phyloP scores from a whole-genome alignment of 2,113 vertebrate genomes.

The Sciurus niger region DNA sequence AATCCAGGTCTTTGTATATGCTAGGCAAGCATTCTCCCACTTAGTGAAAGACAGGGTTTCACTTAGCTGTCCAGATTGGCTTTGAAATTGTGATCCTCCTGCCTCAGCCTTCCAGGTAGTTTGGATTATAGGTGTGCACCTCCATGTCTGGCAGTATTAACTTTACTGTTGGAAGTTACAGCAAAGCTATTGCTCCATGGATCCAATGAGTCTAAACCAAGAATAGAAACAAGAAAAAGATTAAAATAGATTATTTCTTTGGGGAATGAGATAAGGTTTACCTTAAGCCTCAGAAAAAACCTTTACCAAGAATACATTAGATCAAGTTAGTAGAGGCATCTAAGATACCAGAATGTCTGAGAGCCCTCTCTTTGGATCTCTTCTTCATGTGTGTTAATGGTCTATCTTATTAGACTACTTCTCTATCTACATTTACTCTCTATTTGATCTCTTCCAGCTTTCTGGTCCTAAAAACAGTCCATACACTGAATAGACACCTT shows the following conservation, averaged over 20 bases:
- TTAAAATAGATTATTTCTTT: conserved; percentile 51
- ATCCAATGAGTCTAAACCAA: conserved; percentile 15
- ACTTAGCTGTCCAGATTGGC: too few species aligned
- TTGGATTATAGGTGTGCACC: too few species aligned
- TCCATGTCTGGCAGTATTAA: too few species aligned
- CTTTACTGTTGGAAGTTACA: too few species aligned
- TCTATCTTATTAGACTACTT: background rate
- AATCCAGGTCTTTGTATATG: too few species aligned
- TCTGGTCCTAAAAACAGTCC: background rate
- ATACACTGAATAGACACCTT: background rate
- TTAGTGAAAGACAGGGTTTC: too few species aligned
- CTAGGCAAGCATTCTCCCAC: too few species aligned
- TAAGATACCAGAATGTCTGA: background rate
- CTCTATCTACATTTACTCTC: background rate
- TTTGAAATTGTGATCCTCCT: too few species aligned
- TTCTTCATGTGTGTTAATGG: background rate
- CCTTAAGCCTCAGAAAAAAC: conserved; percentile 33
- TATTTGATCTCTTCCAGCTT: background rate
- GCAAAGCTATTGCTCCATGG: background rate
- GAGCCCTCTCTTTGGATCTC: background rate
- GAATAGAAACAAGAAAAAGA: background rate
- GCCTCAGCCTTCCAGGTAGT: too few species aligned
- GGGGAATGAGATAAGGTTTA: background rate
- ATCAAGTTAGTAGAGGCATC: background rate
- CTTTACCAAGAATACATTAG: background rate